Evolutionary conservation across 2,113 vertebrate species (phyloP), one percentile per base, ranked within the genome.

Genomic region (Dolichallabes microphthalmus): DNA sequence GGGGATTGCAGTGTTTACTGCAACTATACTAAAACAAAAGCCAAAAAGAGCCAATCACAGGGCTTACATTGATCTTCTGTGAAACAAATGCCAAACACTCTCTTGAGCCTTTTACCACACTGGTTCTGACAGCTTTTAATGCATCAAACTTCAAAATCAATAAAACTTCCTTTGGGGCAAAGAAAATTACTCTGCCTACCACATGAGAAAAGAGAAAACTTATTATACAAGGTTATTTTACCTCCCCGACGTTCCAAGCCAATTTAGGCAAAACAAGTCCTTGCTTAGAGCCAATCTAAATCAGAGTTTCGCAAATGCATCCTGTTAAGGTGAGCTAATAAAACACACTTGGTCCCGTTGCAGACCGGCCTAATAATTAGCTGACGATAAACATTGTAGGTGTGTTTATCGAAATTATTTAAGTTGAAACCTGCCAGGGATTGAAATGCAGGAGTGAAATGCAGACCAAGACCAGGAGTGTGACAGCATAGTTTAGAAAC

Each of bases 81-180:
- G 39, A 84, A 88, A 78, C 61, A 84, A 86, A 84, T 78, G 82
- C 71, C 79, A 73, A 79, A 83, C 35, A 74, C 68, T 57, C 76
- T 79, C 57, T 52, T 73, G 85, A 82, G 82, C 39, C 45, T 35
- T 15, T 32, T 77, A 66, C 82, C 75, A 69, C 75, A 85, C 58
- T 52, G 53, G 32, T 61, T 35, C 63, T 82, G 82, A 86, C 79
- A 83, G 76, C 73, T 87, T 87, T 86, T 76, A 86, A 73, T 82
- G 80, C 53, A 80, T 78, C 78, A 78, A 66, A 76, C 80, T 85
- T 85, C 50, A 82, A 86, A 86, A 89, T 89, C 88, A 88, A 88
- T 89, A 76, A 73, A 83, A 52, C 15, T 58, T 86, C 86, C 74
- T 88, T 84, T 74, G 85, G 84, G 85, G 80, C 39, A 75, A 82